Conservation (phyloP, 2,888 invertebrate genomes). For the Aphidius colemani region DNA sequence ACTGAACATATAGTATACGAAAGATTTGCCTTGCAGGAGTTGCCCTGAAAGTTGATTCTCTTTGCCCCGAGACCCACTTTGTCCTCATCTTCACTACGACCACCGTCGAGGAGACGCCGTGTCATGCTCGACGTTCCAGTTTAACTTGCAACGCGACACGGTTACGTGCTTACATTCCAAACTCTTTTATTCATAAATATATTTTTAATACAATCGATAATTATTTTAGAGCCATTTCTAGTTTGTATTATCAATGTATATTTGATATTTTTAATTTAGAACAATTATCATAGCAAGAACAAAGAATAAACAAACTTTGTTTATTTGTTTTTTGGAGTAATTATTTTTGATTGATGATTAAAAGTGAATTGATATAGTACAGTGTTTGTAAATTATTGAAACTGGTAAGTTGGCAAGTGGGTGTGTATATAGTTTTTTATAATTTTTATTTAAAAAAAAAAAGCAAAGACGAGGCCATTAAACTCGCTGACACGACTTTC, state of each 20-base stretch:
- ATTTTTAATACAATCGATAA: neutral
- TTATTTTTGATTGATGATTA: too few species aligned
- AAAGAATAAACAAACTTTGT: neutral
- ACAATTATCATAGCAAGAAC: neutral
- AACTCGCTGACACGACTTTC: neutral
- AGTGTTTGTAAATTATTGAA: too few species aligned
- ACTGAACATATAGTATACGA: conserved; percentile 9
- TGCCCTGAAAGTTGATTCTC: conserved; percentile 12
- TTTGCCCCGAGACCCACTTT: conserved; percentile 10
- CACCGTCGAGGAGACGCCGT: conserved; percentile 32
- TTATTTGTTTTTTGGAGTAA: too few species aligned
- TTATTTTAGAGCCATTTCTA: neutral
- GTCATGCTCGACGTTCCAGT: conserved; percentile 53
- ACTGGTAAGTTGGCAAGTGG: too few species aligned
- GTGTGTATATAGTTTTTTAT: neutral
- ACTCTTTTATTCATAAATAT: neutral
- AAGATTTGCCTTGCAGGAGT: conserved; percentile 30
- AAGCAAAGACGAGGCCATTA: neutral
- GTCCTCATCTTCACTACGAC: conserved; percentile 2
- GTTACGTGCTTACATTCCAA: conserved; percentile 33
- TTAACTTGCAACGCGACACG: conserved; percentile 45
- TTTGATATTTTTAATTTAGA: neutral
- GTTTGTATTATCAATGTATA: neutral
- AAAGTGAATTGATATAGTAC: too few species aligned
- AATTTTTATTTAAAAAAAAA: neutral